phyloP scores from a whole-genome alignment of 2,113 vertebrate species.

The Marmota monax region DNA sequence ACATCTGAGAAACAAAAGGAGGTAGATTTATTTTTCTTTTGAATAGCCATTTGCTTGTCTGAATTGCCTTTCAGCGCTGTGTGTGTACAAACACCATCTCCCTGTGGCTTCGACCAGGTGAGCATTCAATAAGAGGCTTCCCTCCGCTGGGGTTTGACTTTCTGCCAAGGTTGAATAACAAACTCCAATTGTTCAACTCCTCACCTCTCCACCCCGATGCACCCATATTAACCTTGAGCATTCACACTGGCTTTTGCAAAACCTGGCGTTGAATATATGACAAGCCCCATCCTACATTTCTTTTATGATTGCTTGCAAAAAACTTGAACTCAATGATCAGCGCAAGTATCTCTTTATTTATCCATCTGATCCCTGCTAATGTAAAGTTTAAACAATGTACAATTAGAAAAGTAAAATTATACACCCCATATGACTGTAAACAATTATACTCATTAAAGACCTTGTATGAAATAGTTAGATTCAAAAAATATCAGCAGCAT shows the following conservation, averaged over 20 bases:
- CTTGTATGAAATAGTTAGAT: background rate
- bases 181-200: conserved; percentile 75
- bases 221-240: conserved; percentile 10
- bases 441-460: background rate
- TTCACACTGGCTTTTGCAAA: background rate
- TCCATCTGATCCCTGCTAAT: background rate
- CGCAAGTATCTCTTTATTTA: background rate
- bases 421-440: background rate
- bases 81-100: background rate
- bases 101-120: background rate
- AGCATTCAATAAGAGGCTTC: background rate
- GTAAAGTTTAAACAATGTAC: background rate
- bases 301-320: background rate
- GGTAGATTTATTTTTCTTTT: background rate
- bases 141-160: conserved; percentile 72
- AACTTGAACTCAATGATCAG: background rate
- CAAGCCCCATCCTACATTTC: background rate
- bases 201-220: conserved; percentile 82
- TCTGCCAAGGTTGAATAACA: conserved; percentile 82
- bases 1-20: background rate
- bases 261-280: accelerated
- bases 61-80: too few species aligned
- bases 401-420: background rate
- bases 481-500: background rate
- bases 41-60: background rate